These are phyloP conservation scores for Enteromius fasciolatus DNA, from an alignment of 2,797 vertebrate species.

Conservation along the genomic window DNA sequence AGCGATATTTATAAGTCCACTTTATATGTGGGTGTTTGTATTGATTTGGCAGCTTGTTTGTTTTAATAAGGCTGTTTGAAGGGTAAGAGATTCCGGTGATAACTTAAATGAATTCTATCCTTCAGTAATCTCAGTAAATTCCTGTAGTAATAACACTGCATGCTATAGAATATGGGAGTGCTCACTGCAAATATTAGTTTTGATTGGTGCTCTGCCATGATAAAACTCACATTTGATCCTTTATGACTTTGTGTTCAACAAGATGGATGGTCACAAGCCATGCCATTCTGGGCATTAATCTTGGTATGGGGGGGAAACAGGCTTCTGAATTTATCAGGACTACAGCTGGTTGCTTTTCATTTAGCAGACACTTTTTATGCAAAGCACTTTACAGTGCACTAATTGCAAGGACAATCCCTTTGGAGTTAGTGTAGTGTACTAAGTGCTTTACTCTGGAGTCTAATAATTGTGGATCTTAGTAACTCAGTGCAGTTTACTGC, in stretches of 20 bases:
- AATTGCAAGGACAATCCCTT: slow-evolving; percentile 38
- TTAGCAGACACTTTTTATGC: slow-evolving; percentile 40
- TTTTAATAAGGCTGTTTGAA: slow-evolving; percentile 64
- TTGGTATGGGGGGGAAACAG: neutral
- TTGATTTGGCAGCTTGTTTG: slow-evolving; percentile 61
- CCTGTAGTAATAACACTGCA: slow-evolving; percentile 64
- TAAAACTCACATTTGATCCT: slow-evolving; percentile 73
- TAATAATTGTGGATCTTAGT: slow-evolving; percentile 22
- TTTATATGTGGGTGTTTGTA: slow-evolving; percentile 54
- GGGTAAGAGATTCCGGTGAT: slow-evolving; percentile 63
- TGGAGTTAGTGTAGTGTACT: slow-evolving; percentile 38
- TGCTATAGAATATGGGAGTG: slow-evolving; percentile 65
- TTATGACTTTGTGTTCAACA: slow-evolving; percentile 72
- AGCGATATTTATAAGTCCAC: slow-evolving; percentile 24
- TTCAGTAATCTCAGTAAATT: slow-evolving; percentile 68
- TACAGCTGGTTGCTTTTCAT: slow-evolving; percentile 45
- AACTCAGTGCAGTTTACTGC: slow-evolving; percentile 9
- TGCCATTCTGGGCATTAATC: slow-evolving; percentile 37
- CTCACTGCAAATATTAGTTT: slow-evolving; percentile 72
- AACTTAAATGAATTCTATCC: slow-evolving; percentile 71
- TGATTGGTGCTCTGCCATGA: slow-evolving; percentile 75
- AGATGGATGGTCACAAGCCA: slow-evolving; percentile 74
- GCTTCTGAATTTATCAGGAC: slow-evolving; percentile 19
- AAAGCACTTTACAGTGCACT: slow-evolving; percentile 22
- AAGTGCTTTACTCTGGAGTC: slow-evolving; percentile 35